Base-by-base conservation (phyloP, 2,797 vertebrate genomes). In the Pseudochromis fuscus region DNA sequence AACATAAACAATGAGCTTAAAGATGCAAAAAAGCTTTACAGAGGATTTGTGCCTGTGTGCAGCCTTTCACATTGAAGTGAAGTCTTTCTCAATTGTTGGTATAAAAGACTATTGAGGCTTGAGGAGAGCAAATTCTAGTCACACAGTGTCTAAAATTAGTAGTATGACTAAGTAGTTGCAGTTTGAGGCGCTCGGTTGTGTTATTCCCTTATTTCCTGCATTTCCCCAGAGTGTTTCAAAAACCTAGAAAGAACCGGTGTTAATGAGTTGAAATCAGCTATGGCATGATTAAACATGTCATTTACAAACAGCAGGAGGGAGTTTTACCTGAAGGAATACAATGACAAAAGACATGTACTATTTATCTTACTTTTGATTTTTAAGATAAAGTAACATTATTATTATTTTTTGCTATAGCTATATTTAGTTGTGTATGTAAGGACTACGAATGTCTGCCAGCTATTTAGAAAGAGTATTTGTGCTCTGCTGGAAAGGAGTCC, bases 251-350 rank as follows among this genome's bases (percentile, higher is more conserved):
- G 15, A 48, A 48, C 4, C 5, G 3, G 40, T 15, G 40, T n/a
- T 44, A 64, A 48, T 53, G 24, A 40, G 25, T 3, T 65, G 21
- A 79, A 42, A 31, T 24, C 33, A 48, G 38, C 10, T 49, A n/a
- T 21, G 25, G 31, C n/a, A n/a, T n/a, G n/a, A 10, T 35, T 45
- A 24, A 60, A 37, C 4, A 25, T 23, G 15, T 23, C 1, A 15
- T 45, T 52, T 64, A 49, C n/a, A 63, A 52, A 33, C 55, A 61
- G n/a, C 19, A 56, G 30, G 27, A 44, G 8, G 2, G 56, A 55
- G 10, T 44, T 38, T 9, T 33, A 50, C 16, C 28, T 25, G 40
- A 2, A 40, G n/a, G 15, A 38, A 25, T 27, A 67, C n/a, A 37
- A 12, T 35, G 25, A 57, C n/a, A 35, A 38, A 3, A 44, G 40